These are phyloP conservation scores for Rhamnusium bicolor DNA, from an alignment of 2,888 invertebrate genomes.

Conservation along the genomic window DNA sequence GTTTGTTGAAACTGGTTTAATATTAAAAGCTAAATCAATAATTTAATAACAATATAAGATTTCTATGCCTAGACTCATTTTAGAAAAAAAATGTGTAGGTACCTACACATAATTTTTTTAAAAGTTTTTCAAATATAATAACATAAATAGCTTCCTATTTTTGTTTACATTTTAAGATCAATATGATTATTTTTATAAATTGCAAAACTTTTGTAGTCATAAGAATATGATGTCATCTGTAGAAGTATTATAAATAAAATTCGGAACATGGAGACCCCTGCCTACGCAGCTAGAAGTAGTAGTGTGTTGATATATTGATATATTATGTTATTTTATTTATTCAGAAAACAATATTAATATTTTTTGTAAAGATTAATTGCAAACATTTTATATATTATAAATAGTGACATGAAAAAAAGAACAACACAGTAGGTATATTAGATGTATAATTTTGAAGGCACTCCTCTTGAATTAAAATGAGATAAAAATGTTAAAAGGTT, in stretches of 20 bases:
- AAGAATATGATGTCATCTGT: conserved; percentile 34
- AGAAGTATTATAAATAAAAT: conserved; percentile 28
- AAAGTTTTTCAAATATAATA: background rate
- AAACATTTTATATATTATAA: background rate
- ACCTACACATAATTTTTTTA: too few species aligned
- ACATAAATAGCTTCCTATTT: background rate
- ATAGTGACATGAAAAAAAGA: background rate
- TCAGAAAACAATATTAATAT: conserved; percentile 25
- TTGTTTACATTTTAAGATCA: background rate
- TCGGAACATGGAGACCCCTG: conserved; percentile 3
- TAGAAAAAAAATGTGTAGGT: too few species aligned
- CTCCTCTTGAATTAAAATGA: conserved; percentile 14
- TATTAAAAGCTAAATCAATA: too few species aligned
- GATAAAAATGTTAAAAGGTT: conserved; percentile 3
- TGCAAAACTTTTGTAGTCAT: conserved; percentile 22
- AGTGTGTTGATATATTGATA: conserved; percentile 29
- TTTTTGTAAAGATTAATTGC: conserved; percentile 26
- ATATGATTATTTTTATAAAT: conserved; percentile 24
- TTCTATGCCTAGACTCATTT: too few species aligned
- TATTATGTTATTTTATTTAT: conserved; percentile 28
- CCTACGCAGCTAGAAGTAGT: conserved; percentile 27
- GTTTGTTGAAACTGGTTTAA: too few species aligned
- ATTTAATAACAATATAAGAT: too few species aligned
- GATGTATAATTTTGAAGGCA: conserved; percentile 12
- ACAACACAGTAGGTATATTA: background rate